These are phyloP conservation scores for Felis chaus DNA, from an alignment of 2,113 vertebrate genomes.

Conservation along the genomic window DNA sequence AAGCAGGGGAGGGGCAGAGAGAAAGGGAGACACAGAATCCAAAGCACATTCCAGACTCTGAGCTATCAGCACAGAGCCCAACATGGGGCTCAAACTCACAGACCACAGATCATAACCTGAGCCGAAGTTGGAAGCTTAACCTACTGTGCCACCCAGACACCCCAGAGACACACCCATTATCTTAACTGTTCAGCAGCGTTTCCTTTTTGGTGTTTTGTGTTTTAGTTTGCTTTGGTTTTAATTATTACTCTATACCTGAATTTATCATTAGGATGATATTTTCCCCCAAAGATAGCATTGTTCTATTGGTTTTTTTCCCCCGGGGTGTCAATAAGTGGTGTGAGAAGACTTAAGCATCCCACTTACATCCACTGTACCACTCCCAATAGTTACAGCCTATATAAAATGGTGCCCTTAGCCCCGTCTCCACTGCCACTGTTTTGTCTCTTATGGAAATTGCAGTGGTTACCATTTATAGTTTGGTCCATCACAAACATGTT, in stretches of 20 bases:
- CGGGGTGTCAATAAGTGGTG: not conserved
- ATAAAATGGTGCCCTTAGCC: not conserved
- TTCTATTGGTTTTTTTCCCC: not conserved
- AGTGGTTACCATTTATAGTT: not conserved
- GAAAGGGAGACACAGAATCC: too few species aligned
- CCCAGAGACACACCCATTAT: not conserved
- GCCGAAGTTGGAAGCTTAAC: too few species aligned
- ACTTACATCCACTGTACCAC: not conserved
- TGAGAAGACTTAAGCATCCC: not conserved
- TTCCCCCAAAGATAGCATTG: not conserved
- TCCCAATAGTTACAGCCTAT: not conserved
- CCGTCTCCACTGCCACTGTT: not conserved
- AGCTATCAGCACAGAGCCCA: too few species aligned
- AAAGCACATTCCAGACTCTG: too few species aligned
- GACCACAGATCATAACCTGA: too few species aligned
- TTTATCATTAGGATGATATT: not conserved
- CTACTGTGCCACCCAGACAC: too few species aligned
- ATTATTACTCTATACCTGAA: not conserved
- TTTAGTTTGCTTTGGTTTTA: slow-evolving; percentile 25
- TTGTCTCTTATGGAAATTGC: not conserved
- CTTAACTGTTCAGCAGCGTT: not conserved
- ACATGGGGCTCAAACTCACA: too few species aligned
- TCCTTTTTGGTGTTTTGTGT: not conserved
- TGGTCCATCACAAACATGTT: not conserved
- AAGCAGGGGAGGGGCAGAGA: too few species aligned